Evolutionary conservation across 2,888 invertebrate genomes (phyloP).

Genomic region (Amphipyra berbera): DNA sequence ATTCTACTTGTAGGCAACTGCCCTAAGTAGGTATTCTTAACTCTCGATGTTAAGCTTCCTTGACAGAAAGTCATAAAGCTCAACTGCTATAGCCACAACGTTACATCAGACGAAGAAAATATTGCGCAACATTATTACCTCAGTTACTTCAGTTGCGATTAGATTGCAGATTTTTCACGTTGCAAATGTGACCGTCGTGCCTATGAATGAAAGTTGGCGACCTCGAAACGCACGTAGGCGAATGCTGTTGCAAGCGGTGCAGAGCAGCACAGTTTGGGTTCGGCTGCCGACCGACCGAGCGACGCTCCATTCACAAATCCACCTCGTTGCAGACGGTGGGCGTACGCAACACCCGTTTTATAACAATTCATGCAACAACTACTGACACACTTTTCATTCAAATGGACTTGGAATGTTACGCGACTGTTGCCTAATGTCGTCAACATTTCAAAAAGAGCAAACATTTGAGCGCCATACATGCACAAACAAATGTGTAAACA

Average conservation of each 20-base stretch:
- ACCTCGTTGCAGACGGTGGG: slow-evolving; percentile 67
- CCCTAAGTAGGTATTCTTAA: too few species aligned
- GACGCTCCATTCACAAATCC: slow-evolving; percentile 81
- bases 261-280: slow-evolving; percentile 47
- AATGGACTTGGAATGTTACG: slow-evolving; percentile 56
- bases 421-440: slow-evolving; percentile 55
- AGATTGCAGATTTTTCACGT: slow-evolving; percentile 63
- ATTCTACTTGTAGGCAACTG: too few species aligned
- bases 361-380: slow-evolving; percentile 69
- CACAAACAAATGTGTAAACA: slow-evolving; percentile 45
- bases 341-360: slow-evolving; percentile 73
- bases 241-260: slow-evolving; percentile 78
- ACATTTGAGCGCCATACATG: slow-evolving; percentile 48
- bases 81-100: slow-evolving; percentile 9
- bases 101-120: slow-evolving; percentile 41
- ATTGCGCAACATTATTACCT: slow-evolving; percentile 46
- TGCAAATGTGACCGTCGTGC: slow-evolving; percentile 63
- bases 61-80: slow-evolving; percentile 32
- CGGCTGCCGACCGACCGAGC: slow-evolving; percentile 47
- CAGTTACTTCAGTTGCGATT: slow-evolving; percentile 52
- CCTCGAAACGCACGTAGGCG: slow-evolving; percentile 85
- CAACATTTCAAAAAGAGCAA: slow-evolving; percentile 54
- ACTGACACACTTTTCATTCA: slow-evolving; percentile 66
- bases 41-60: background rate
- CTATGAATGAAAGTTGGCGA: slow-evolving; percentile 89